Evolutionary conservation across 92 coral and sea anemone genomes (phyloP).

Genomic region (Diadumene lineata): DNA sequence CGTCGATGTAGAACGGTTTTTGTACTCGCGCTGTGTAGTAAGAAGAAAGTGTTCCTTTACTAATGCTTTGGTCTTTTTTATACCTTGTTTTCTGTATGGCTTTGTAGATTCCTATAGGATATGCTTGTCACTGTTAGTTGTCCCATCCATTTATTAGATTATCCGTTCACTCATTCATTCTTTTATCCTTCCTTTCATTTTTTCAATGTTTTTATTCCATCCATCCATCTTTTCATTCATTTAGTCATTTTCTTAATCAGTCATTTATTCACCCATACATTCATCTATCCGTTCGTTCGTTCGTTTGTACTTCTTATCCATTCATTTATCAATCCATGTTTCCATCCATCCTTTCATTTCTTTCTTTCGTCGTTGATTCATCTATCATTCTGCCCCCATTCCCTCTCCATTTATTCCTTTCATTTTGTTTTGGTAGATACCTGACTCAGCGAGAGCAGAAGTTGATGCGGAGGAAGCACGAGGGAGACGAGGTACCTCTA

Average conservation of each 20-base stretch:
- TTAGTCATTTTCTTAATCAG: too few species aligned
- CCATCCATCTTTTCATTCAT: neutral
- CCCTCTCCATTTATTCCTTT: neutral
- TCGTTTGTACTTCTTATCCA: too few species aligned
- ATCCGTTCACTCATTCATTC: neutral
- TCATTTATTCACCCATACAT: neutral
- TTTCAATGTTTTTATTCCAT: too few species aligned
- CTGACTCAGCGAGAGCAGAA: conserved; percentile 85
- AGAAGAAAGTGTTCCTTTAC: too few species aligned
- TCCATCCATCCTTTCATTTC: neutral
- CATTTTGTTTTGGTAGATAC: conserved; percentile 45
- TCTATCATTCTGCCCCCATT: neutral
- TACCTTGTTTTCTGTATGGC: too few species aligned
- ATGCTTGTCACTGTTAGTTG: too few species aligned
- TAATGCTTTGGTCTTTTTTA: neutral
- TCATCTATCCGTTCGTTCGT: neutral
- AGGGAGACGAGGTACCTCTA: conserved; percentile 73
- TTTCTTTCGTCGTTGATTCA: neutral
- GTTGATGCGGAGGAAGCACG: conserved; percentile 69
- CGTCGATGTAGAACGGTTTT: too few species aligned
- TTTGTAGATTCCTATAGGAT: too few species aligned
- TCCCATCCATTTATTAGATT: neutral
- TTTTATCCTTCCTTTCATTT: too few species aligned
- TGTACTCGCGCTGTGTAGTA: too few species aligned
- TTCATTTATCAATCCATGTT: too few species aligned